Evolutionary conservation across 2,113 vertebrate genomes (phyloP), one percentile per base, ranked within the genome.

Genomic region (Larimichthys crocea): DNA sequence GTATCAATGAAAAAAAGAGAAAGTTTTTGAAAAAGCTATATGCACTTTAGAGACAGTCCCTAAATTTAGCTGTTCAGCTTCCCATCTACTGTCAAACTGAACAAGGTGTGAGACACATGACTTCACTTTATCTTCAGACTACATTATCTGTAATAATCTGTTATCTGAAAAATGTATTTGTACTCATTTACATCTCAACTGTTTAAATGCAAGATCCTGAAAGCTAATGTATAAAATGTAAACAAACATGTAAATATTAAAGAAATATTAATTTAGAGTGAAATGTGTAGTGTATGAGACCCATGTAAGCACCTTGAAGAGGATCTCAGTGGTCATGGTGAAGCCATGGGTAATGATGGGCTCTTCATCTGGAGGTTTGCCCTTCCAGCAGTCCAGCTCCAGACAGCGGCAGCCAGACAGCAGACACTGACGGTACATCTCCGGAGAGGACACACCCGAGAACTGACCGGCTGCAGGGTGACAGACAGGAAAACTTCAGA

Each of bases 321-420:
- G 95, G 86, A 99, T 99, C 92, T 99, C 98, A 0, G 97, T 99
- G 57, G 98, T 99, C 98, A 99, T 99, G 88, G 98, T 99, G 93
- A 99, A 99, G 52, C 98, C 98, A 0, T 99, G 98, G 31, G 97
- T 99, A 85, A 99, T 99, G 81, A 99, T 97, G 2, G 98, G 98
- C 82, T 99, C 98, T 88, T 99, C 98, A 0, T 99, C 98, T 0
- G 96, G 97, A 50, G 96, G 96, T 61, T 98, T 97, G 9, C 98
- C 98, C 88, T 99, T 99, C 98, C 98, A 99, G 94, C 98, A 99
- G 79, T 99, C 98, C 70, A 99, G 95, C 92, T 99, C 98, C 89
- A 99, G 95, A 1, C 98, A 99, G 44, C 98, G 97, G 84, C 98
- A 99, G 85, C 98, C 97, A 0, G 97, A 91, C 77, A 99, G 96